phyloP scores from a whole-genome alignment of 2,888 invertebrate species.

The Zelleria hepariella region DNA sequence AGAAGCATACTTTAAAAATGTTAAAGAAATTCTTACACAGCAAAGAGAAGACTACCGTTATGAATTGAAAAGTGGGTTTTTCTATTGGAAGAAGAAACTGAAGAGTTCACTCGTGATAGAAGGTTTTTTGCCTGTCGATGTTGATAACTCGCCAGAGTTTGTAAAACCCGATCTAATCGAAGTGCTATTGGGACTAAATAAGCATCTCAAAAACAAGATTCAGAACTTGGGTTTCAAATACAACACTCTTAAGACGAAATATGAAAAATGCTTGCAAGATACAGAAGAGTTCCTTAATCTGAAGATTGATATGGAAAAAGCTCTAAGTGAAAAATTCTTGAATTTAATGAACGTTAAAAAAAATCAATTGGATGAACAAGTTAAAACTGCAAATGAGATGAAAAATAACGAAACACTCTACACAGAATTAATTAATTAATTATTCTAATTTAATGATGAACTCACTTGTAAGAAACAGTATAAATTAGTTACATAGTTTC shows the following conservation, averaged over 20 bases:
- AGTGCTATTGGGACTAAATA: constrained; percentile 36
- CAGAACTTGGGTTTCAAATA: constrained; percentile 23
- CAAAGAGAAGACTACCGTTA: constrained; percentile 35
- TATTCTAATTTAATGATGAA: background rate
- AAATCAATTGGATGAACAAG: background rate
- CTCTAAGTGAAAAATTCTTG: constrained; percentile 42
- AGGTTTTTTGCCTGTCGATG: constrained; percentile 48
- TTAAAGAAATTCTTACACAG: constrained; percentile 34
- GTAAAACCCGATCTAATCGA: constrained; percentile 37
- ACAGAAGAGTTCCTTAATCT: constrained; percentile 48
- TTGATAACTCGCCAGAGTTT: constrained; percentile 23
- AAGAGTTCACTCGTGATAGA: constrained; percentile 32
- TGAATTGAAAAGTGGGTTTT: constrained; percentile 47
- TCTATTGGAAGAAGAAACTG: constrained; percentile 46
- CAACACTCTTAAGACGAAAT: constrained; percentile 31
- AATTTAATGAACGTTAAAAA: constrained; percentile 31
- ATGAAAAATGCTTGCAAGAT: constrained; percentile 40
- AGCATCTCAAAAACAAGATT: constrained; percentile 31
- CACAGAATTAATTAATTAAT: background rate
- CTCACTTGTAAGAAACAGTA: too few relatives aligned
- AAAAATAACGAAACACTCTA: background rate
- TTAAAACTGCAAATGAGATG: background rate
- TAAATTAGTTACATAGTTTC: background rate
- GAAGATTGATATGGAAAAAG: constrained; percentile 51
- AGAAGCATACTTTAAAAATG: constrained; percentile 27